Evolutionary conservation across 2,888 invertebrate species (phyloP).

Genomic region (Keiferia lycopersicella): DNA sequence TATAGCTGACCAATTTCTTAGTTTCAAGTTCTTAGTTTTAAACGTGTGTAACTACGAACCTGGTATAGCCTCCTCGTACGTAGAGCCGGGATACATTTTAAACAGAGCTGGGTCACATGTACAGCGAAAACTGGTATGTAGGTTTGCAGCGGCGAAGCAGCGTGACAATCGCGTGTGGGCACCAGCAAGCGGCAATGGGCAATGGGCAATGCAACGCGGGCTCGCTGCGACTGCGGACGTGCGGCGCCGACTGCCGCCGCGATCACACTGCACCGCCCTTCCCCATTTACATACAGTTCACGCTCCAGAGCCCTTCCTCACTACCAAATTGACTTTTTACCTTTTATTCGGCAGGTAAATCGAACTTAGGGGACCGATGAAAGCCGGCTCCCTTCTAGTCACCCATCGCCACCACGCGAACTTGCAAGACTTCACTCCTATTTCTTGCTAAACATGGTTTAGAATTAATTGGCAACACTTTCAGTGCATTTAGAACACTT

Average conservation of each 20-base stretch:
- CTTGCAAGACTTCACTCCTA: constrained; percentile 46
- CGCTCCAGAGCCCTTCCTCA: constrained; percentile 75
- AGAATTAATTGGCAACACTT: constrained; percentile 33
- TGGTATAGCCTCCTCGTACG: constrained; percentile 65
- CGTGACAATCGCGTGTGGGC: constrained; percentile 43
- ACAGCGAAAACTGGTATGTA: constrained; percentile 41
- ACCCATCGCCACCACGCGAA: constrained; percentile 39
- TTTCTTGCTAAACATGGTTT: constrained; percentile 35
- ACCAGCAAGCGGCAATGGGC: constrained; percentile 36
- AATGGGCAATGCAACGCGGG: constrained; percentile 42
- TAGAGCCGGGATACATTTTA: constrained; percentile 70
- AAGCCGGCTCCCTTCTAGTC: constrained; percentile 62
- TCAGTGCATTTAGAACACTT: constrained; percentile 28
- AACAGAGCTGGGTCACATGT: constrained; percentile 40
- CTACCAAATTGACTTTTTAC: constrained; percentile 79
- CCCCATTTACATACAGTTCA: constrained; percentile 70
- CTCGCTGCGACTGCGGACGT: constrained; percentile 49
- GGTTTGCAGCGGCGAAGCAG: constrained; percentile 42
- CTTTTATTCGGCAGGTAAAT: constrained; percentile 79
- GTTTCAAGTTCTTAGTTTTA: no score
- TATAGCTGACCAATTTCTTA: no score
- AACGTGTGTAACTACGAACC: constrained; percentile 45
- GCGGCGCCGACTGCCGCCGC: constrained; percentile 50
- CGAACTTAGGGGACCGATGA: constrained; percentile 72
- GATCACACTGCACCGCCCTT: constrained; percentile 73